These are phyloP conservation scores for Girardinichthys multiradiatus DNA, from an alignment of 2,113 vertebrate genomes.

Conservation along the genomic window DNA sequence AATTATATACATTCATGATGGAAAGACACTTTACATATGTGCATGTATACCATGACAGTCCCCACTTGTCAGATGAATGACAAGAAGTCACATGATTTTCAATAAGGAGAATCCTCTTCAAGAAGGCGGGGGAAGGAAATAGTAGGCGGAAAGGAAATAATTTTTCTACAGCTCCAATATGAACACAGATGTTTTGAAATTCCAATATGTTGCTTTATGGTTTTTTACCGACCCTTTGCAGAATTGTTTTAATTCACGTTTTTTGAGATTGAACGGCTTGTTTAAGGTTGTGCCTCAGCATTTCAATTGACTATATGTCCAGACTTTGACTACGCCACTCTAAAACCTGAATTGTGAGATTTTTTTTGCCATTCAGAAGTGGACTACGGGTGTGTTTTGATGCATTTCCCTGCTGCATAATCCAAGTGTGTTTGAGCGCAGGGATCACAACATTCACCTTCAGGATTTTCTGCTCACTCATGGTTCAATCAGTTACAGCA, in stretches of 20 bases:
- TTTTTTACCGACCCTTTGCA: neutral
- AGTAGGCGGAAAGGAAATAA: neutral
- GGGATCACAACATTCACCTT: neutral
- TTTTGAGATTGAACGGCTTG: no score
- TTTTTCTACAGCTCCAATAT: neutral
- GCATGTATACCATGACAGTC: neutral
- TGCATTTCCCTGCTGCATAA: no score
- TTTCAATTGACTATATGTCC: no score
- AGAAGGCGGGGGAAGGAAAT: neutral
- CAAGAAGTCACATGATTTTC: constrained; percentile 47
- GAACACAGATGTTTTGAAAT: neutral
- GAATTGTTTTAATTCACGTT: neutral
- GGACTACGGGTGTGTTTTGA: no score
- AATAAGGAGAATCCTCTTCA: neutral
- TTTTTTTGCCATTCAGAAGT: no score
- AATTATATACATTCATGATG: neutral
- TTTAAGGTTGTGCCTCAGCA: no score
- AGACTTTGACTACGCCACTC: no score
- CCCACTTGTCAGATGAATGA: neutral
- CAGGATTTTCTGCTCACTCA: neutral
- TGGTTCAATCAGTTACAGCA: neutral
- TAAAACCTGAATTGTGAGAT: no score
- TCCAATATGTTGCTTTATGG: neutral
- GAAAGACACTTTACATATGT: neutral
- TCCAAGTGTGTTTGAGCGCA: neutral